Base-by-base conservation (phyloP, 2,113 vertebrate species). In the Thermophis baileyi region DNA sequence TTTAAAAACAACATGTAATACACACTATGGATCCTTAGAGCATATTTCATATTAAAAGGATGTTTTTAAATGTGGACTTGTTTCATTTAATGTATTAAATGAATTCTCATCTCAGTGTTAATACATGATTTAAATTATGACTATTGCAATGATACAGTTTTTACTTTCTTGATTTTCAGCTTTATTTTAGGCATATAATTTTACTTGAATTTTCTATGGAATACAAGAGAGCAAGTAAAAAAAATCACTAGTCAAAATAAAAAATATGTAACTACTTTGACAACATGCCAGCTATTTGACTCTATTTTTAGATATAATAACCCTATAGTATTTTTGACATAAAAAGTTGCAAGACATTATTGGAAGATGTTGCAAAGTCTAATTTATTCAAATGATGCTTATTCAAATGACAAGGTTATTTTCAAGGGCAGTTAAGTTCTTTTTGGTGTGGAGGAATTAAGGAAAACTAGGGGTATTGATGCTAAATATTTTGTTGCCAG, bases 1-100 rank as follows among this genome's bases (percentile, higher is more conserved):
- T 95, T 94, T 94, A 94, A 95, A 95, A 92, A 85, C 20, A 47
- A 69, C 0, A n/a, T 85, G 44, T 69, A 90, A 60, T 30, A 2
- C 10, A 16, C 2, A 49, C 10, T 27, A 49, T 35, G 88, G 35
- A 1, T 81, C 89, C 40, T 35, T 22, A 91, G 60, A 6, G 6
- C 69, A 20, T 11, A 47, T 87, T 9, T 60, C 63, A 27, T 89
- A 87, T 57, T 60, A 6, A 49, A 25, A 16, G 18, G 53, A 44
- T 89, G 40, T 47, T 91, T 90, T 85, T 35, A 89, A 89, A 92
- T 89, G 50, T 55, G 85, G 47, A 50, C 91, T 92, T 91, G 1
- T 91, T 91, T 92, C 12, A 35, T 93, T 94, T 95, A 57, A 88
- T 47, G 81, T 92, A 55, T 25, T 93, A 11, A 53, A 85, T 92